These are phyloP conservation scores for Myrmophylax atrothorax DNA, from an alignment of 2,113 vertebrate species.

Conservation along the genomic window DNA sequence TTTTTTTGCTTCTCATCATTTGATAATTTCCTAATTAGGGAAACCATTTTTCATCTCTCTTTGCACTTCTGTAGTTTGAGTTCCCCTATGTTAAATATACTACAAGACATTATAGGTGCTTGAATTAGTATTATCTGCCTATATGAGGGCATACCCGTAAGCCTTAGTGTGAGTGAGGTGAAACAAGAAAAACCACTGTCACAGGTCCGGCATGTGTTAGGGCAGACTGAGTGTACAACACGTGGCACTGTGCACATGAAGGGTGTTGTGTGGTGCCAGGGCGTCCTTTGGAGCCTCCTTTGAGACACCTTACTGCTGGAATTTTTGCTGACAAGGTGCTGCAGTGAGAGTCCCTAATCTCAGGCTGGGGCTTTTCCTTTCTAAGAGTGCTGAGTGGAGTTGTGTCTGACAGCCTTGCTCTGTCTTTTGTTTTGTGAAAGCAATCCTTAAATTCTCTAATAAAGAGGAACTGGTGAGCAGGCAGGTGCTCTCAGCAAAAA, in stretches of 20 bases:
- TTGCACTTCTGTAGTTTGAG: not conserved
- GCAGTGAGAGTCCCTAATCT: not conserved
- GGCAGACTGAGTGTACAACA: rapidly evolving
- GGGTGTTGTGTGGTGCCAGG: rapidly evolving
- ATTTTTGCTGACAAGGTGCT: not conserved
- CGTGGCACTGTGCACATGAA: not conserved
- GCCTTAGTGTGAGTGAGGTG: not conserved
- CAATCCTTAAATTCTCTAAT: rapidly evolving
- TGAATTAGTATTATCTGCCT: not conserved
- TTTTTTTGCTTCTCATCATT: not conserved
- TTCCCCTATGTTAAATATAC: not conserved
- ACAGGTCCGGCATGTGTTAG: not conserved
- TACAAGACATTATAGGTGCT: not conserved
- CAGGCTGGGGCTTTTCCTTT: not conserved
- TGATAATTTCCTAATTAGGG: not conserved
- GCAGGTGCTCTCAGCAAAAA: not conserved
- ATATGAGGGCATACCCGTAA: not conserved
- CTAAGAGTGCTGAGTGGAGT: rapidly evolving
- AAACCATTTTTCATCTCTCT: not conserved
- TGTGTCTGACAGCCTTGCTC: not conserved
- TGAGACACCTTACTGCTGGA: not conserved
- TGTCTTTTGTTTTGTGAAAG: not conserved
- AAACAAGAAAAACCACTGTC: not conserved
- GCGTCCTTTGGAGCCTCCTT: not conserved
- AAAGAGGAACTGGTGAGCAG: not conserved